Percentiles rank a stretch among this genome's conserved stretches.
Evolutionary conservation across 2,113 vertebrate genomes (phyloP).

Genomic region (Eudyptes chrysolophus): DNA sequence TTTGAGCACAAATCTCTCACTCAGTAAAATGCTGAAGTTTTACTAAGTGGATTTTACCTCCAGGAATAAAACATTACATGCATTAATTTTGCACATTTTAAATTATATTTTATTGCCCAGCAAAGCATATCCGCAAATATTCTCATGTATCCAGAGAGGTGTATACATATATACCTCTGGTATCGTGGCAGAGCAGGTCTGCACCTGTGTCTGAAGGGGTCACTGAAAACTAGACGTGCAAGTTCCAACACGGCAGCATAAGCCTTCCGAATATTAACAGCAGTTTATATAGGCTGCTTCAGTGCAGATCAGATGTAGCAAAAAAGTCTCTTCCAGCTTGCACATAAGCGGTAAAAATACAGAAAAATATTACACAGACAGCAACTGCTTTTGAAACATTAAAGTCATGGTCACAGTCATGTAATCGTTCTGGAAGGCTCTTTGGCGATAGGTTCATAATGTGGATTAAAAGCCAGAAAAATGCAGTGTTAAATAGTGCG

Average conservation of each 20-base stretch:
- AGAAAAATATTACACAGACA: background rate
- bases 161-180: background rate
- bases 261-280: background rate
- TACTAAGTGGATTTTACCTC: background rate
- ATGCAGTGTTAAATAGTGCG: background rate
- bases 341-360: background rate
- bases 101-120: background rate
- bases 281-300: background rate
- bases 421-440: background rate
- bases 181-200: background rate
- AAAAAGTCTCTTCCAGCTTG: background rate
- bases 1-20: background rate
- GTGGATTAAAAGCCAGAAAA: background rate
- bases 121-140: background rate
- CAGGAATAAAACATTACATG: background rate
- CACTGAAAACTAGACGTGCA: background rate
- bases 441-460: rapidly evolving
- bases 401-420: rapidly evolving
- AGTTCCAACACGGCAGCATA: background rate
- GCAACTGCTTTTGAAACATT: background rate
- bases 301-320: background rate
- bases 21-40: background rate
- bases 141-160: background rate
- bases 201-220: background rate
- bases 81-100: background rate